Conservation (phyloP, 2,888 invertebrate genomes). For the Globia sparganii region DNA sequence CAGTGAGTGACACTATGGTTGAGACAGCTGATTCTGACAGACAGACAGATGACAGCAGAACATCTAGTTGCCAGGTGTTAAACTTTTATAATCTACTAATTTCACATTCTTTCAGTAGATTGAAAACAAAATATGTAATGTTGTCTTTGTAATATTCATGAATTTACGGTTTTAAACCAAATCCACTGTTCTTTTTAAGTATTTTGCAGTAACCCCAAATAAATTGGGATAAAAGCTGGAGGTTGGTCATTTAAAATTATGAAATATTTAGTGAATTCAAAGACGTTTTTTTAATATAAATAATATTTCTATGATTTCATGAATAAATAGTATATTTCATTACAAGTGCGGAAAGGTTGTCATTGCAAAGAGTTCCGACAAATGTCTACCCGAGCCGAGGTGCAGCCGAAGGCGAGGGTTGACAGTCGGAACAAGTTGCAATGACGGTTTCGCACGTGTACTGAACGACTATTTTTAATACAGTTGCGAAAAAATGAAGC, state of each 20-base stretch:
- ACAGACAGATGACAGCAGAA: constrained; percentile 1
- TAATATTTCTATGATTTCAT: not conserved
- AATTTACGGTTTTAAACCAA: not conserved
- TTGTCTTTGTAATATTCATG: not conserved
- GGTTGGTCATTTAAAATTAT: not conserved
- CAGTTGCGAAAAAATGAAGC: too few species aligned
- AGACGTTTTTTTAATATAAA: too few species aligned
- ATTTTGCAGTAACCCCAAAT: not conserved
- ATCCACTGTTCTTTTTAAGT: not conserved
- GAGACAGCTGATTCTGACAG: constrained; percentile 18
- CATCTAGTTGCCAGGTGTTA: constrained; percentile 23
- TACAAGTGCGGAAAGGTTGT: too few species aligned
- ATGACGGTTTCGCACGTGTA: too few species aligned
- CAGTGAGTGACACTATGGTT: constrained; percentile 19
- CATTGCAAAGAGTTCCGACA: too few species aligned
- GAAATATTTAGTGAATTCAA: not conserved
- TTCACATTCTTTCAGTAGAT: not conserved
- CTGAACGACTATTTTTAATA: too few species aligned
- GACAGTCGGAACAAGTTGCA: too few species aligned
- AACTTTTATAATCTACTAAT: not conserved
- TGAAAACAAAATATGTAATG: not conserved
- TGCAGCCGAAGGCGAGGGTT: too few species aligned
- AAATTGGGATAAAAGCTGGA: not conserved
- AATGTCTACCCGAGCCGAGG: too few species aligned
- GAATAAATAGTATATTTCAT: not conserved